Percentiles rank a stretch among this genome's conserved stretches.
Evolutionary conservation across 2,113 vertebrate species (phyloP).

Genomic region (Notarius lentiginosus): DNA sequence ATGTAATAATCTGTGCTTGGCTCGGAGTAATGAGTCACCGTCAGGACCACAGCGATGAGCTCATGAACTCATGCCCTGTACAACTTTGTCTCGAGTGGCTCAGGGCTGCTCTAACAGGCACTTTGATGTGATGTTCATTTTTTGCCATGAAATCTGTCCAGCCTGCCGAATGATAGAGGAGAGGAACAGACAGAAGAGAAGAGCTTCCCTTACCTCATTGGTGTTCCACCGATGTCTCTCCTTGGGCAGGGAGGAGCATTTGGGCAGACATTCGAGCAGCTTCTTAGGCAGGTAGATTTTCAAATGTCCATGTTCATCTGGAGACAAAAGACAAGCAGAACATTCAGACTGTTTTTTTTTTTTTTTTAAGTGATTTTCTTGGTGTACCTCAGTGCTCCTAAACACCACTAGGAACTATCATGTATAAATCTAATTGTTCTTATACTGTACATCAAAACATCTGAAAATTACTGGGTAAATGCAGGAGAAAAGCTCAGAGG

Average conservation of each 20-base stretch:
- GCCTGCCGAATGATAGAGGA: not conserved
- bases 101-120: not conserved
- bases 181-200: not conserved
- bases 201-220: constrained; percentile 86
- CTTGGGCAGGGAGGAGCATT: constrained; percentile 99
- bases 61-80: not conserved
- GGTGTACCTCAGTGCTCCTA: not conserved
- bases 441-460: not conserved
- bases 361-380: not conserved
- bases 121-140: not conserved
- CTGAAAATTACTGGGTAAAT: not conserved
- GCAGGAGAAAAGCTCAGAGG: not conserved
- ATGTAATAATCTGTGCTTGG: not conserved
- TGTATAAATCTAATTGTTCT: not conserved
- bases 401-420: not conserved
- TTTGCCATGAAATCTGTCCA: not conserved
- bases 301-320: constrained; percentile 99
- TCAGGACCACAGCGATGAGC: not conserved
- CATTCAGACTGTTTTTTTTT: not conserved
- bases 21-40: not conserved
- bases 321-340: constrained; percentile 50
- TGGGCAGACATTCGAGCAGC: constrained; percentile 99
- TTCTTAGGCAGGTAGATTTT: constrained; percentile 99
- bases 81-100: not conserved
- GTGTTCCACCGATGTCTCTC: constrained; percentile 99